Evolutionary conservation across 2,113 vertebrate genomes (phyloP), one percentile per base, ranked within the genome.

Genomic region (Setophaga kirtlandii): DNA sequence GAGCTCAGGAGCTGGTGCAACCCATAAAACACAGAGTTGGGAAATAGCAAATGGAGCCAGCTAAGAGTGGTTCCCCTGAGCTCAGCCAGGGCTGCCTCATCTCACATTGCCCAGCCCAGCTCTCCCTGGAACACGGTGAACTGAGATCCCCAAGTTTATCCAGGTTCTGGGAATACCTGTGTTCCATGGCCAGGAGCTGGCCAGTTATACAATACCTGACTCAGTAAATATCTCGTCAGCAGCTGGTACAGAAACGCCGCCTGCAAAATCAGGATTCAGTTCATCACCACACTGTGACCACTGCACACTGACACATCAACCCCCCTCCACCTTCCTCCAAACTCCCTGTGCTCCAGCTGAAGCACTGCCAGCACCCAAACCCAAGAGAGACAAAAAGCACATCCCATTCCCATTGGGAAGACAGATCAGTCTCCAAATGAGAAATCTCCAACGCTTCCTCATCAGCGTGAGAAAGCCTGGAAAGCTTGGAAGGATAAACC

Each of bases 211-310:
- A 83, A 11, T 98, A 99, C 99, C 96, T 99, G 99, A 68, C 98
- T 99, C 96, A 99, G 98, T 21, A 99, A 97, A 85, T 99, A 99
- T 76, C 98, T 88, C 9, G 98, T 98, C 96, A 99, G 98, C 58
- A 99, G 93, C 71, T 98, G 98, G 95, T 99, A 98, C 76, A 99
- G 95, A 84, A 99, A 99, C 15, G 98, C 97, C 6, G 98, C 99
- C 99, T 99, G 65, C 10, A 94, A 97, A 83, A 90, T 11, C 47
- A 56, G 64, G 62, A 84, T 93, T 84, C 16, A 83, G 64, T 42
- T 75, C 52, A 33, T 93, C 65, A 5, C 52, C 13, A 2, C 33
- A 6, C 62, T 2, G 13, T 10, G 56, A 20, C 60, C 53, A 7
- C 22, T 42, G 15, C 47, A 9, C 33, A 5, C 37, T 21, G 52